A percentile compares a stretch with the other conserved stretches of the same genome.
Evolutionary conservation across 2,888 invertebrate species (phyloP).

Genomic region (Diogma glabrata): DNA sequence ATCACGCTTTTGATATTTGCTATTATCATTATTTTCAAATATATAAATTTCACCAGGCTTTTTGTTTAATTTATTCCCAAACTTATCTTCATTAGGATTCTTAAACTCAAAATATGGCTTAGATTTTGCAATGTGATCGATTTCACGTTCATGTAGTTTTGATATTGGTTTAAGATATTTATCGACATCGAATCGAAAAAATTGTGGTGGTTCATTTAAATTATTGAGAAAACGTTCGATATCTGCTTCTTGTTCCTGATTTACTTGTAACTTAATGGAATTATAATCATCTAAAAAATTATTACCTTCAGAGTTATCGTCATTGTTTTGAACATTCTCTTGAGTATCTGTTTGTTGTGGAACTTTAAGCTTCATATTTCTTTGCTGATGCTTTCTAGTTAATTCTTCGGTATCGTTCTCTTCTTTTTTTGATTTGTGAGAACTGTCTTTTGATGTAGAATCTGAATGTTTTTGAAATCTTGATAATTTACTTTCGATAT

Average conservation of each 20-base stretch:
- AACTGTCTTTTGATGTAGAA: too few relatives aligned
- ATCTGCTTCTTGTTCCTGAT: constrained; percentile 19
- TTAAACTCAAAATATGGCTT: neutral
- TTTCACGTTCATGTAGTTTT: neutral
- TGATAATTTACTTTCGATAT: too few relatives aligned
- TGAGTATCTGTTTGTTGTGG: too few relatives aligned
- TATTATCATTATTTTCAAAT: neutral
- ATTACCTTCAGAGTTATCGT: neutral
- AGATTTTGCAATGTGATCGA: too few relatives aligned
- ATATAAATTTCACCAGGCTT: constrained; percentile 1
- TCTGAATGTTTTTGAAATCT: too few relatives aligned
- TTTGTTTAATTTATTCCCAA: neutral
- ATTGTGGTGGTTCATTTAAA: constrained; percentile 21
- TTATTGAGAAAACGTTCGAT: constrained; percentile 21
- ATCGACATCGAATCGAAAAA: constrained; percentile 22
- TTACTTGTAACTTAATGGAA: constrained; percentile 20
- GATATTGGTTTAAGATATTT: constrained; percentile 17
- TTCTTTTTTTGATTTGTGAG: too few relatives aligned
- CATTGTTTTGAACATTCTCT: too few relatives aligned
- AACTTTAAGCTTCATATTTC: too few relatives aligned
- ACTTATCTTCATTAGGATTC: neutral
- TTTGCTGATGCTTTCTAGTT: too few relatives aligned
- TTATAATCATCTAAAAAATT: constrained; percentile 14
- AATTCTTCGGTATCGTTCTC: too few relatives aligned
- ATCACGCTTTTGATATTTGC: neutral